These are phyloP conservation scores for Tragelaphus imberbis DNA, from an alignment of 2,113 vertebrate species.

Conservation along the genomic window DNA sequence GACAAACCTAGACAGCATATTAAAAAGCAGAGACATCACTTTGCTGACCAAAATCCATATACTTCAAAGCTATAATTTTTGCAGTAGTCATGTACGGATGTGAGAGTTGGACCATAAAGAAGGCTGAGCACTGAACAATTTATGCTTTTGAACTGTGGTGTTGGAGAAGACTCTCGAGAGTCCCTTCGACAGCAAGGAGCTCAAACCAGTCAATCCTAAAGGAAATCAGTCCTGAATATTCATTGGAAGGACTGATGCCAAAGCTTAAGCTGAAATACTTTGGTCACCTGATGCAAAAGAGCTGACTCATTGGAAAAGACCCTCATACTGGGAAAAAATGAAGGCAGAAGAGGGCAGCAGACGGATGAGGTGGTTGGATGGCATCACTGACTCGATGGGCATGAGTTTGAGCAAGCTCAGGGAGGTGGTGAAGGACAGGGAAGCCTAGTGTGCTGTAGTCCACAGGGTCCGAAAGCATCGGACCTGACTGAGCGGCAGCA, in stretches of 20 bases:
- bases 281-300: background rate
- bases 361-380: background rate
- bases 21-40: background rate
- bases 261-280: background rate
- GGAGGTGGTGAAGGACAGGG: background rate
- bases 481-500: accelerated
- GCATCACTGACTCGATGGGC: background rate
- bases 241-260: background rate
- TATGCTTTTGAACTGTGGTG: background rate
- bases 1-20: background rate
- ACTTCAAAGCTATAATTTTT: background rate
- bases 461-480: background rate
- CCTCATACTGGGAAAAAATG: background rate
- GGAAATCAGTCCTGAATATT: background rate
- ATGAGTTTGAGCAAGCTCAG: background rate
- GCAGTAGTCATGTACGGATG: background rate
- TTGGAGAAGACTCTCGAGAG: background rate
- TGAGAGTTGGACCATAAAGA: background rate
- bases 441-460: background rate
- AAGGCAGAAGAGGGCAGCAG: background rate
- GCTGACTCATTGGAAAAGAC: background rate
- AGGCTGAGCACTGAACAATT: background rate
- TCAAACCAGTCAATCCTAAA: background rate
- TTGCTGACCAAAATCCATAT: background rate
- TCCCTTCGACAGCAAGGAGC: background rate